phyloP scores from a whole-genome alignment of 2,797 vertebrate genomes.

The Acridotheres tristis region DNA sequence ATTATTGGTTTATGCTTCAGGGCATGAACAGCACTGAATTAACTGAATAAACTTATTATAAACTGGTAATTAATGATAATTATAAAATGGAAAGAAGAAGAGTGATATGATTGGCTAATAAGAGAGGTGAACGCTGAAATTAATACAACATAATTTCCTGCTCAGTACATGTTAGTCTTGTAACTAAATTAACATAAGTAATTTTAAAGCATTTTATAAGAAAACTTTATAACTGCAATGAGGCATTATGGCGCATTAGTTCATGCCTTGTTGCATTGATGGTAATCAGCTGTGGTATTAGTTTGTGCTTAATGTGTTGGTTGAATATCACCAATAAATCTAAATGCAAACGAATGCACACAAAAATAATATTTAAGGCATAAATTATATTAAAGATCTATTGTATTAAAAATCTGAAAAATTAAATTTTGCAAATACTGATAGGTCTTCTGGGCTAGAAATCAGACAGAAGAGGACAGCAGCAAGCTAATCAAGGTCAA shows the following conservation, averaged over 20 bases:
- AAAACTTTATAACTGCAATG: conserved; percentile 66
- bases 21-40: conserved; percentile 70
- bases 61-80: conserved; percentile 77
- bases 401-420: neutral
- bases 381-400: neutral
- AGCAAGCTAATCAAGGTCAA: neutral
- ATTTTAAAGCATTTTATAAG: conserved; percentile 73
- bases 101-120: conserved; percentile 72
- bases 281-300: conserved; percentile 47
- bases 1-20: conserved; percentile 68
- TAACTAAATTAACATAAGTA: conserved; percentile 71
- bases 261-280: conserved; percentile 64
- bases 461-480: neutral
- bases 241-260: conserved; percentile 63
- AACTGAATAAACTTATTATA: conserved; percentile 79
- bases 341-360: neutral
- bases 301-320: neutral
- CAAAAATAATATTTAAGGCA: neutral
- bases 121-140: conserved; percentile 67
- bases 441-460: neutral
- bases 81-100: conserved; percentile 71
- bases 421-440: neutral
- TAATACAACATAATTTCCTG: conserved; percentile 75
- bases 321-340: conserved; percentile 7
- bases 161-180: conserved; percentile 63